Conservation (phyloP, 2,113 vertebrate species). For the Clarias macrocephalus region DNA sequence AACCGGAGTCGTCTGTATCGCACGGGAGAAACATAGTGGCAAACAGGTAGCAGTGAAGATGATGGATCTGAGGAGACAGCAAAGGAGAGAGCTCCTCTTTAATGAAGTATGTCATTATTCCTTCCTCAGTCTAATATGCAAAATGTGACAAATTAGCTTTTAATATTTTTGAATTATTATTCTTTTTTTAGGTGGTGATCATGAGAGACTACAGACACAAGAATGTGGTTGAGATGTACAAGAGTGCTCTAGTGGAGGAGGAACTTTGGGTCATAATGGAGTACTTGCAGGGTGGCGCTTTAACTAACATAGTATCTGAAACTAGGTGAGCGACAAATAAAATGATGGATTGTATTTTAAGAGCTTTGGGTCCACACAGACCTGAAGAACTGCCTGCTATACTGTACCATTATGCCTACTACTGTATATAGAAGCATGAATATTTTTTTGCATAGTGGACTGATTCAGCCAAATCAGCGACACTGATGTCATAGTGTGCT, state of each 20-base stretch:
- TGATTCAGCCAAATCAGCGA: not conserved
- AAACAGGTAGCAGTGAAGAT: constrained; percentile 91
- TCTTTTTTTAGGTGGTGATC: constrained; percentile 83
- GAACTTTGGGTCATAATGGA: constrained; percentile 97
- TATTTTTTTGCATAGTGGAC: not conserved
- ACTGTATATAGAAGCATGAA: not conserved
- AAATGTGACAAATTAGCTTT: not conserved
- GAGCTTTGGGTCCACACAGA: not conserved
- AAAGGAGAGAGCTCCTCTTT: constrained; percentile 90
- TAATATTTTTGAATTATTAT: not conserved
- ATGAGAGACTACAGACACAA: constrained; percentile 90
- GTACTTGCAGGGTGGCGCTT: constrained; percentile 90
- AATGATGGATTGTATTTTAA: not conserved
- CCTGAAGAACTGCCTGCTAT: not conserved
- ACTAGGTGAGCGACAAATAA: constrained; percentile 75
- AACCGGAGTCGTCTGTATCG: constrained; percentile 88
- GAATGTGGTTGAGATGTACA: constrained; percentile 91
- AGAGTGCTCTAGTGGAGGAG: constrained; percentile 89
- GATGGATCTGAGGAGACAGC: constrained; percentile 93
- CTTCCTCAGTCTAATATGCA: not conserved
- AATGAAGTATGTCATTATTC: constrained; percentile 78
- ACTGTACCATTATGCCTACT: no score
- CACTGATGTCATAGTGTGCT: not conserved
- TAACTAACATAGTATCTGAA: constrained; percentile 88
- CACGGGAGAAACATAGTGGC: constrained; percentile 82